Evolutionary conservation across 2,113 vertebrate species (phyloP), one percentile per base, ranked within the genome.

Genomic region (Gymnarchus niloticus): DNA sequence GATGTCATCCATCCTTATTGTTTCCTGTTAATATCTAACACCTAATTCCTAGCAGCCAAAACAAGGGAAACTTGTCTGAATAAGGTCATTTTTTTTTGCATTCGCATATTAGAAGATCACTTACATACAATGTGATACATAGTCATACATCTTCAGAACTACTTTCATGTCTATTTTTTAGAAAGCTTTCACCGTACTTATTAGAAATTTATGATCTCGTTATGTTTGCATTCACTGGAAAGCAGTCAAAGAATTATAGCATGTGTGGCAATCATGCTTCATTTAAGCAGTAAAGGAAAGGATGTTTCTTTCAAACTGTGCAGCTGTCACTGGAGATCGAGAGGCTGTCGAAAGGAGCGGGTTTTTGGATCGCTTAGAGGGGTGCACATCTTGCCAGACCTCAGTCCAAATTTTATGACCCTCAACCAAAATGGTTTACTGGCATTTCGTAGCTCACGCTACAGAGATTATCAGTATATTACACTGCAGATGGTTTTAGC

Each of bases 371-470:
- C 33, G 61, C 3, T 6, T 41, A 44, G 46, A 51, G n/a, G 77
- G 52, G 37, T 7, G 61, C 17, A 8, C 41, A 28, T 65, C 21
- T n/a, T 69, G 28, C 33, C 33, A 3, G 12, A 41, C 5, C 33
- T 33, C 14, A 2, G 65, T 73, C 65, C 65, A 73, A 73, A 73
- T 73, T 73, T 73, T 73, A 73, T 41, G 33, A 5, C 65, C 65
- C 5, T 73, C 28, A 73, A 73, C 65, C 12, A 33, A 73, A 73
- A 41, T 7, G 65, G 65, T 73, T 41, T 73, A 33, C 25, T 56
- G 17, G 57, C 59, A 56, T 86, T 86, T 86, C 85, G 77, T 83
- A 80, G 48, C 61, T 33, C 48, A 54, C 61, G 48, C 85, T 33
- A 59, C 81, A 41, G 41, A 83, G 41, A 83, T 86, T 56, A 86